A percentile compares a stretch with the other conserved stretches of the same genome.
Evolutionary conservation across 2,113 vertebrate genomes (phyloP).

Genomic region (Paradoxurus hermaphroditus): DNA sequence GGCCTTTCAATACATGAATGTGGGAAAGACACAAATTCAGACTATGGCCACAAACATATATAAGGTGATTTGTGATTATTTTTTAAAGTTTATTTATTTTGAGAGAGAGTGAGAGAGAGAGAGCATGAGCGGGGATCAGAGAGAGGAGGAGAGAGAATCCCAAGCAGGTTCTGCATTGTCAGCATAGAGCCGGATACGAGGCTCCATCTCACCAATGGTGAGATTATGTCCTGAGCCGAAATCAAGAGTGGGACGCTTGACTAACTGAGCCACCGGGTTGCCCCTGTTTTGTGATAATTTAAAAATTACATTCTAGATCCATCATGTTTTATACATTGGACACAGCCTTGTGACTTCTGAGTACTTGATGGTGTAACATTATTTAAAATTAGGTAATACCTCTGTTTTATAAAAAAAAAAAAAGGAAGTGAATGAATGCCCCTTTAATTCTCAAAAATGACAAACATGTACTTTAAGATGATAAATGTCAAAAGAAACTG

Average conservation of each 20-base stretch:
- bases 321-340: neutral
- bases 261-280: too few relatives aligned
- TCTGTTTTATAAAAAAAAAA: neutral
- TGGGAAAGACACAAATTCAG: neutral
- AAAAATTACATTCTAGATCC: neutral
- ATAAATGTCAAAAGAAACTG: neutral
- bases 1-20: neutral
- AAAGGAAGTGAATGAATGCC: neutral
- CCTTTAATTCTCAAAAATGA: neutral
- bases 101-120: too few relatives aligned
- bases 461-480: neutral
- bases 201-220: too few relatives aligned
- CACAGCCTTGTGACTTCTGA: neutral
- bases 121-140: too few relatives aligned
- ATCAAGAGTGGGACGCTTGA: too few relatives aligned
- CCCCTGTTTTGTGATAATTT: neutral
- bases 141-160: too few relatives aligned
- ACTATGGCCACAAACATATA: neutral
- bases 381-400: neutral
- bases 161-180: too few relatives aligned
- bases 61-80: neutral
- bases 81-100: too few relatives aligned
- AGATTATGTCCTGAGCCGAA: too few relatives aligned
- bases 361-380: neutral
- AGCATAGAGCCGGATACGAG: too few relatives aligned